Base-by-base conservation (phyloP, 1,140 invertebrate species). In the Drosophila punjabiensis region DNA sequence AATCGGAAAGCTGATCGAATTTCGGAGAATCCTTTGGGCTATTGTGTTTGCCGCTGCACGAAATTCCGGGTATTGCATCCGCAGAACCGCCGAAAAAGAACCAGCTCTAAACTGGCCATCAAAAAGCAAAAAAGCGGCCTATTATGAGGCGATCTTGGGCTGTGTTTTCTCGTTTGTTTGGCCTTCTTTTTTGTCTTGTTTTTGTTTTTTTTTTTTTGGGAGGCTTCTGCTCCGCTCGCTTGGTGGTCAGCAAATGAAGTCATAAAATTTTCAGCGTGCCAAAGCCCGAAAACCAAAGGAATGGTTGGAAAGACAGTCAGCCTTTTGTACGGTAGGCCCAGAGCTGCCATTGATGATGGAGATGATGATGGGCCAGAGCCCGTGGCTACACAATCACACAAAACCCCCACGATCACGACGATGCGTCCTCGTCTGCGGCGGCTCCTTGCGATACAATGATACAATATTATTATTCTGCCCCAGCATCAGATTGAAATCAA, bases 251-350 rank as follows among this genome's bases (percentile, higher is more conserved):
- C 77, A 90, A 90, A 90, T 90, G 82, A 90, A 90, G 87, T 90
- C 87, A 90, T 90, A 90, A 90, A 90, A 91, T 89, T 89, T 89
- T 89, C 86, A 89, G 85, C 85, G 85, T 90, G 81, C 85, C 85
- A 89, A 90, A 88, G 80, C 13, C 68, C 43, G 24, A 60, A 59
- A 73, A 66, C 18, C 28, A 20, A 58, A 43, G 30, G 55, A 67
- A 63, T 43, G 32, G 33, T 24, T 58, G n/a, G 64, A 3, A 69
- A 32, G 68, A 69, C 60, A 56, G 64, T 24, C 41, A 13, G 66
- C 30, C 61, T 71, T 69, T 66, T 73, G 81, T 90, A 85, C 85
- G 86, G 85, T 82, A 89, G 85, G 86, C 79, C 75, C 69, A 82
- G 59, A 85, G 82, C 86, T 89, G 86, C 86, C 86, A 89, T 89